A percentile compares a stretch with the other conserved stretches of the same genome.
These are phyloP conservation scores for Drosophila parvula DNA, from an alignment of 1,140 invertebrate species.

Conservation along the genomic window DNA sequence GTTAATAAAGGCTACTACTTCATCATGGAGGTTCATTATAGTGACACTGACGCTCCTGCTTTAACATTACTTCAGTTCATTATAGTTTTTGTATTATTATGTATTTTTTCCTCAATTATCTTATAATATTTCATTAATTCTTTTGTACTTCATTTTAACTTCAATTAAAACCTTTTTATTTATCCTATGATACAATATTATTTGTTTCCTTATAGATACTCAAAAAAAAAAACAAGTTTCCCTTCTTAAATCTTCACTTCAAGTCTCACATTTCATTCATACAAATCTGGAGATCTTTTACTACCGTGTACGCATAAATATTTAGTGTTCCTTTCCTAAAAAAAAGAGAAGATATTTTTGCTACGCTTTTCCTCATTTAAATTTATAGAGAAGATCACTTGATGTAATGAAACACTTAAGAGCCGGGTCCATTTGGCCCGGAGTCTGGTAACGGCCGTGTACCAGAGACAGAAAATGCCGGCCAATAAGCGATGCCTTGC, in stretches of 20 bases:
- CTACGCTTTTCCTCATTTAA: slow-evolving; percentile 22
- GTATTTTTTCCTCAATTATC: neutral
- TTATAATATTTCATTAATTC: neutral
- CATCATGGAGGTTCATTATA: neutral
- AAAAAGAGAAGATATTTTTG: neutral
- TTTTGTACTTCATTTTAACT: neutral
- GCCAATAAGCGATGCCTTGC: slow-evolving; percentile 75
- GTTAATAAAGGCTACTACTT: neutral
- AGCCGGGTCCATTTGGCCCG: slow-evolving; percentile 59
- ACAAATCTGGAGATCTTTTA: neutral
- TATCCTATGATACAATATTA: no score
- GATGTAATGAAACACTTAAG: slow-evolving; percentile 76
- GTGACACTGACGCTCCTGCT: neutral
- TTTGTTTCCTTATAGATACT: neutral
- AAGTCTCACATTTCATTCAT: neutral
- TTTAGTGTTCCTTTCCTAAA: slow-evolving; percentile 28
- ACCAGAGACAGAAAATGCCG: slow-evolving; percentile 33
- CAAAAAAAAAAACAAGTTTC: neutral
- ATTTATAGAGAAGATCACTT: slow-evolving; percentile 75
- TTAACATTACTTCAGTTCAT: no score
- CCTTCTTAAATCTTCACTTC: neutral
- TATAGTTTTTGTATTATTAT: neutral
- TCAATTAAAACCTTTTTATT: neutral
- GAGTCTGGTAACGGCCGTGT: slow-evolving; percentile 38
- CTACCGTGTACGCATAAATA: slow-evolving; percentile 20